Base-by-base conservation (phyloP, 2,113 vertebrate species). In the Rhipidura dahli region DNA sequence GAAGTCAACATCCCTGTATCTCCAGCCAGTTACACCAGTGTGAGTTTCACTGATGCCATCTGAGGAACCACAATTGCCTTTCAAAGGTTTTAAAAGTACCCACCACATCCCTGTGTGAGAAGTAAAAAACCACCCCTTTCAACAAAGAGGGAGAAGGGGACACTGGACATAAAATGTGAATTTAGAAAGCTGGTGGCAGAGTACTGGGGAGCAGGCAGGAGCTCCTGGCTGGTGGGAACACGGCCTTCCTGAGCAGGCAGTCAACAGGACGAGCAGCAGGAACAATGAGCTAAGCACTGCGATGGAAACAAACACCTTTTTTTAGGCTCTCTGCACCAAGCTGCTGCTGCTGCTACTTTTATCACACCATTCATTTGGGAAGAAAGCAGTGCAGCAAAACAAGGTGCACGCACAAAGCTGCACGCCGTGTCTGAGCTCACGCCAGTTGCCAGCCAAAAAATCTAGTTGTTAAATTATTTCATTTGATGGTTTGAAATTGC, bases 191-290 rank as follows among this genome's bases (percentile, higher is more conserved):
- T 71, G 61, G 65, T 37, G 28, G 26, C 28, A n/a, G n/a, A 84
- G 61, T 51, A 47, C 83, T 22, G 8, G 51, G 50, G 40, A 91
- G 76, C 65, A 82, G 80, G 51, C 94, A 79, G 87, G 91, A 93
- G 89, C 49, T 91, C 44, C 80, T 75, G 73, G 81, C 87, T 91
- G 83, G 69, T 7, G 13, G 65, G 72, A 94, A 87, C 70, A 7
- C 1, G 11, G 65, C 35, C 70, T 96, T 94, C 93, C 93, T 96
- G 95, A 83, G 70, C 78, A 87, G 31, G 80, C 91, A 94, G 83
- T 91, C 96, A 95, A 94, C 94, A 96, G 96, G 94, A 97, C 81
- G 1, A 91, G 82, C n/a, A 75, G 87, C 84, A 84, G 91, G 80
- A 94, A 95, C 77, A 94, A 92, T 94, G 94, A 96, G 87, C 83